Base-by-base conservation (phyloP, 92 coral and sea anemone species). In the Epizoanthus scotinus region DNA sequence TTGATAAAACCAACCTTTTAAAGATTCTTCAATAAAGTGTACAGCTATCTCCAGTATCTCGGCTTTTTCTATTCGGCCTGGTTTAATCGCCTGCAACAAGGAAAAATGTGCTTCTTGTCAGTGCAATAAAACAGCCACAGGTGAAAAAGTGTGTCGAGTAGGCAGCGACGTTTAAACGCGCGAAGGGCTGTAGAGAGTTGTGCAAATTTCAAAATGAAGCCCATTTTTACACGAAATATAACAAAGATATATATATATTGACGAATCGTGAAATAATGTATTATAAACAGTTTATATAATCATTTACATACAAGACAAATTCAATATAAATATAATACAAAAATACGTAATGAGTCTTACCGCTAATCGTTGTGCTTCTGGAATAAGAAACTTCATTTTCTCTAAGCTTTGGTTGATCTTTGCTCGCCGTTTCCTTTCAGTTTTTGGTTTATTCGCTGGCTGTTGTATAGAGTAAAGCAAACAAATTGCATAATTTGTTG, bases 391-490 rank as follows among this genome's bases (percentile, higher is more conserved):
- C 47, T 64, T 64, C 70, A 64, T 64, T 26, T 29, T 64, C 22
- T 64, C 70, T 22, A 64, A 29, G 47, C 70, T 64, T 64, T 64
- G 70, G 70, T 64, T 64, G 22, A 64, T 64, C 36, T 47, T 64
- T 4, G 70, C 40, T 26, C 70, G 26, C 27, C 70, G 70, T 64
- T 25, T 29, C 22, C 13, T 64, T 29, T 64, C 44, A n/a, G 70
- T 12, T 62, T 62, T 62, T 38, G 70, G 44, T 64, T 64, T 64
- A 20, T 64, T 64, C 36, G 70, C 70, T 8, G 40, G 44, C 70
- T 64, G 38, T 64, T 29, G 47, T 27, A 26, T n/a, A 31, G 18
- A 64, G 9, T 27, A 64, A 29, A 38, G 17, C 52, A 31, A 64
- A 8, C 44, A 47, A 47, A 13, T 1, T 47, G 52, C 52, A 47